A percentile compares a stretch with the other conserved stretches of the same genome.
These are phyloP conservation scores for Anser brachyrhynchus DNA, from an alignment of 2,113 vertebrate genomes.

Conservation along the genomic window DNA sequence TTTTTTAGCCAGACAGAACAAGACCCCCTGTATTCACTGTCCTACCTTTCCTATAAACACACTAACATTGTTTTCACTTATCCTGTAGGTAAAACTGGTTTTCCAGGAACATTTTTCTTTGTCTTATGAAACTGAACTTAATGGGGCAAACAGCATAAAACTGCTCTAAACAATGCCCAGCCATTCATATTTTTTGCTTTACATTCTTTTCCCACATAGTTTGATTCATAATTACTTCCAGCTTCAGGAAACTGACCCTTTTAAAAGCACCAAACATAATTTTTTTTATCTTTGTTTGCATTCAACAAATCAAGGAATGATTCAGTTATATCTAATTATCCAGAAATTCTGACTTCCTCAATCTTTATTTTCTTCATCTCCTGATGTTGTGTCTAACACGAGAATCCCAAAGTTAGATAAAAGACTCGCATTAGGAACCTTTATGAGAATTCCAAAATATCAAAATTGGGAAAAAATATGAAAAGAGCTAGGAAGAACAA, in stretches of 20 bases:
- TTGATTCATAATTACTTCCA: slow-evolving; percentile 63
- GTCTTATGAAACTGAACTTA: not conserved
- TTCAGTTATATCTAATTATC: not conserved
- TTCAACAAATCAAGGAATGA: slow-evolving; percentile 17
- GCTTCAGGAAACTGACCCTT: slow-evolving; percentile 44
- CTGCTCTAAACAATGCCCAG: slow-evolving; percentile 38
- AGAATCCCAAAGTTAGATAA: not conserved
- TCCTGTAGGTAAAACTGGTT: not conserved
- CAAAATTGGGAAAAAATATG: not conserved
- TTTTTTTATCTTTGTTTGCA: slow-evolving; percentile 38
- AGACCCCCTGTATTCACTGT: not conserved
- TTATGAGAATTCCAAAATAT: not conserved
- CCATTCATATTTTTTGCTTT: slow-evolving; percentile 57
- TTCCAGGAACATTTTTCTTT: not conserved
- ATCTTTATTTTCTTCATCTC: not conserved
- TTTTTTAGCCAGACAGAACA: not conserved
- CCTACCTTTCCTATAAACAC: not conserved
- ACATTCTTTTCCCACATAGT: slow-evolving; percentile 32
- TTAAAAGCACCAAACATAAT: slow-evolving; percentile 17
- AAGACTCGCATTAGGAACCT: not conserved
- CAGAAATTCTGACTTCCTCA: not conserved
- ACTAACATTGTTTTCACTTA: not conserved
- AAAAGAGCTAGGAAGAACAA: not conserved
- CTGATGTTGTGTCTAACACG: not conserved
- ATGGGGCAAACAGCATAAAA: not conserved